Base-by-base conservation (phyloP, 2,888 invertebrate species). In the Eudasyphora cyanicolor region DNA sequence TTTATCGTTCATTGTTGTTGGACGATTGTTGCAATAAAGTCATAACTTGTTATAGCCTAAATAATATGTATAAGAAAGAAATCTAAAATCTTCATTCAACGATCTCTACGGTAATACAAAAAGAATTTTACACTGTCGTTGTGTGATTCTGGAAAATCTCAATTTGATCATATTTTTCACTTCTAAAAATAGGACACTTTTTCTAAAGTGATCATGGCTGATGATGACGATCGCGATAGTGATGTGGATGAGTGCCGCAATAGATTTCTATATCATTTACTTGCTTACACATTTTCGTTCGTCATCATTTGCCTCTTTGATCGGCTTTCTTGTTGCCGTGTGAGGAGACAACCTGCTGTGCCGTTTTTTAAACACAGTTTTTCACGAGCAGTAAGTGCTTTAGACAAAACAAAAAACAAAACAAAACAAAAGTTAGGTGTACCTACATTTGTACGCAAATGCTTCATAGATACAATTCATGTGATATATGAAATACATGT, bases 301-400 rank as follows among this genome's bases (percentile, higher is more conserved):
- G 10, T 45, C 32, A 35, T 77, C 42, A 42, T 76, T 81, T 79
- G 45, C 76, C 19, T 77, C 81, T 86, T 86, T 86, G 42, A 54
- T 38, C 32, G 24, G 14, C 49, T 17, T 54, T 64, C 24, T 71
- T 42, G 14, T 35, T 54, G 67, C 70, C 62, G 14, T 49, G 35
- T 71, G 49, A 45, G 81, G 87, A 88, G 89, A 89, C 89, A 89
- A 89, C 89, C 89, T 89, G 89, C 89, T 89, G 89, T 87, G 89
- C 86, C 87, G 86, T 88, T 87, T 57, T 38, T 51, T 45, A 77
- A 60, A 83, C 67, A 42, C 10, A 42, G n/a, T 67, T 42, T n/a
- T 42, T 21, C 42, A 6, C 42, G 21, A 8, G 42, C 24, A 2
- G 7, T 67, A n/a, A 62, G 42, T 21, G 67, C 38, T 24, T 10